A percentile compares a stretch with the other conserved stretches of the same genome.
Evolutionary conservation across 2,888 invertebrate genomes (phyloP).

Genomic region (Drosophila antonietae): DNA sequence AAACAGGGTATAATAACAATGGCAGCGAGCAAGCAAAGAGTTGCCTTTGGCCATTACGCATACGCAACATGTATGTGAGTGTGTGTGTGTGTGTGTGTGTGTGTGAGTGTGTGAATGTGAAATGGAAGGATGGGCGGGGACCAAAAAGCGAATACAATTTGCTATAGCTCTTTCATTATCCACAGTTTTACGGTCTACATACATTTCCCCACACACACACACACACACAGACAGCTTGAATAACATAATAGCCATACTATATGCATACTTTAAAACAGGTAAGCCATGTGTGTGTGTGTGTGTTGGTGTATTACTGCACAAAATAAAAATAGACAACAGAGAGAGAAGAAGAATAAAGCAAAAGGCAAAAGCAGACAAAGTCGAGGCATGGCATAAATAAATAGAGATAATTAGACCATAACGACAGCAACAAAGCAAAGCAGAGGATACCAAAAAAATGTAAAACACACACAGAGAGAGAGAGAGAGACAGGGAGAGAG

Average conservation of each 20-base stretch:
- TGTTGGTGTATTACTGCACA: conserved; percentile 32
- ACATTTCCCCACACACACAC: conserved; percentile 54
- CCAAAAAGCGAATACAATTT: conserved; percentile 1
- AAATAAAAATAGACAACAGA: not conserved
- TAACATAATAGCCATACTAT: conserved; percentile 71
- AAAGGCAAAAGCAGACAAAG: conserved; percentile 38
- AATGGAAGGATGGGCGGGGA: not conserved
- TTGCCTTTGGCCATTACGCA: conserved; percentile 64
- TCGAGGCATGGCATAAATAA: conserved; percentile 71
- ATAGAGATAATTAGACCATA: conserved; percentile 81
- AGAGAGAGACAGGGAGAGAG: too few relatives aligned
- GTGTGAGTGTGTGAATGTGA: not conserved
- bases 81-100: not conserved
- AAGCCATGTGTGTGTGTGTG: conserved; percentile 32
- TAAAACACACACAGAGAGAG: not conserved
- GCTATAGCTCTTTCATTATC: conserved; percentile 59
- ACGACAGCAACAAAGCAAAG: conserved; percentile 63
- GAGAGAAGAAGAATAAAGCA: conserved; percentile 11
- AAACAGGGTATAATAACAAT: conserved; percentile 15
- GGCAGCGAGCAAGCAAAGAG: conserved; percentile 36
- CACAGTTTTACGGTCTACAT: conserved; percentile 79
- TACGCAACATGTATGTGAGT: conserved; percentile 45
- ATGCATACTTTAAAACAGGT: conserved; percentile 66
- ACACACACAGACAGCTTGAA: conserved; percentile 55
- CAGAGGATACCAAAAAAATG: conserved; percentile 38